Conservation (phyloP, 2,888 invertebrate species). For the Clepsis dumicolana region DNA sequence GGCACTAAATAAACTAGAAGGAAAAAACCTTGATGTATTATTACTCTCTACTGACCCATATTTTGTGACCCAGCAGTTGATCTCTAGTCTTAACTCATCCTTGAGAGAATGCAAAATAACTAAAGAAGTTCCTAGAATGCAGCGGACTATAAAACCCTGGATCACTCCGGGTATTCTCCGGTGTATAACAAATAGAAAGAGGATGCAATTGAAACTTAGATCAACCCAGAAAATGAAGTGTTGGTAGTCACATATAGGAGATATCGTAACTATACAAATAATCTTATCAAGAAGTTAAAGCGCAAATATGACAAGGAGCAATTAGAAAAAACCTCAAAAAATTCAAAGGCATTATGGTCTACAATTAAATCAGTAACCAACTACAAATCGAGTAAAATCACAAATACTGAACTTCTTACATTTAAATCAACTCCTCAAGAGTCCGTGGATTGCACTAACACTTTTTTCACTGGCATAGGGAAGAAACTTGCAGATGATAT, state of each 20-base stretch:
- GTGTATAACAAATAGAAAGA: no score
- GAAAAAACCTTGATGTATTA: not conserved
- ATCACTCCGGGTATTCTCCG: no score
- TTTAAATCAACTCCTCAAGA: not conserved
- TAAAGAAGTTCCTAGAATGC: not conserved
- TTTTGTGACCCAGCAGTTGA: not conserved
- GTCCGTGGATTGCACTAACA: not conserved
- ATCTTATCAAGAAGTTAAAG: conserved; percentile 9
- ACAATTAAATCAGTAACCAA: conserved; percentile 6
- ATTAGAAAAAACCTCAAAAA: not conserved
- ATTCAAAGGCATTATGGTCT: not conserved
- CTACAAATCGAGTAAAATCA: not conserved
- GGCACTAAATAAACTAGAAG: not conserved
- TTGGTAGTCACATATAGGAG: conserved; percentile 1
- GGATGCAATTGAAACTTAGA: not conserved
- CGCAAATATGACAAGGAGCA: not conserved
- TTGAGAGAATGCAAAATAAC: not conserved
- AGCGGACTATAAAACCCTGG: not conserved
- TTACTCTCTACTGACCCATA: not conserved
- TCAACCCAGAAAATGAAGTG: not conserved
- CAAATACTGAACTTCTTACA: not conserved
- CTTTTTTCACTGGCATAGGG: not conserved
- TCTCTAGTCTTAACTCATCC: not conserved
- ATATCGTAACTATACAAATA: conserved; percentile 8
- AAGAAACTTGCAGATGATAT: not conserved